Conservation (phyloP, 2,113 vertebrate species). For the Mixornis gularis region DNA sequence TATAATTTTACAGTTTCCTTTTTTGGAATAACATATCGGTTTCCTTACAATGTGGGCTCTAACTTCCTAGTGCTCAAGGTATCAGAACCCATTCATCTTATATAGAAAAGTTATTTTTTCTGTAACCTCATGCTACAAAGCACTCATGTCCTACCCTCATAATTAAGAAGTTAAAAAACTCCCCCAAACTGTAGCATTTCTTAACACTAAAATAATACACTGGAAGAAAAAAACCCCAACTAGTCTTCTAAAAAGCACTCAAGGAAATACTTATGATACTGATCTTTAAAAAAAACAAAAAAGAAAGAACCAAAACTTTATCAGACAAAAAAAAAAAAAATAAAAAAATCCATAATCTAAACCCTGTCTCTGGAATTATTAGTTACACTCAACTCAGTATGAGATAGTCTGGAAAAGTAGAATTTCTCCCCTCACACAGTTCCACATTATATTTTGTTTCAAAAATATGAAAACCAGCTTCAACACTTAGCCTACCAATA, state of each 20-base stretch:
- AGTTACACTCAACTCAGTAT: background rate
- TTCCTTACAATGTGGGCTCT: background rate
- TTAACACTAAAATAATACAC: background rate
- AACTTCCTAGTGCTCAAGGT: background rate
- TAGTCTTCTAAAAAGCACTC: background rate
- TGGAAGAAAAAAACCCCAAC: background rate
- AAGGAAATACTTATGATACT: background rate
- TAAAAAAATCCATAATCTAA: background rate
- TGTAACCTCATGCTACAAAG: background rate
- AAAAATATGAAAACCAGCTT: background rate
- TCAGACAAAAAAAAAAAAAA: background rate
- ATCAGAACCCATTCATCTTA: background rate
- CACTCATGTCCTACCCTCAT: background rate
- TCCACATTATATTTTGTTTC: background rate
- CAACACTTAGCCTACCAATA: background rate
- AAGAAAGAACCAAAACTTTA: background rate
- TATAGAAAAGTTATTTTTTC: background rate
- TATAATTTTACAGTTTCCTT: background rate
- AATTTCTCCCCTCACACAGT: background rate
- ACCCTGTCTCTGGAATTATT: background rate
- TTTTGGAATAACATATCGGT: fast-evolving
- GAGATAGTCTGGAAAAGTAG: background rate
- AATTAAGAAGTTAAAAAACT: background rate
- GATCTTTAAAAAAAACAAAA: background rate
- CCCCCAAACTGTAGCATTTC: fast-evolving